These are phyloP conservation scores for human (Homo sapiens) DNA, from an alignment of 2,113 vertebrate species.

Conservation along the genomic window DNA sequence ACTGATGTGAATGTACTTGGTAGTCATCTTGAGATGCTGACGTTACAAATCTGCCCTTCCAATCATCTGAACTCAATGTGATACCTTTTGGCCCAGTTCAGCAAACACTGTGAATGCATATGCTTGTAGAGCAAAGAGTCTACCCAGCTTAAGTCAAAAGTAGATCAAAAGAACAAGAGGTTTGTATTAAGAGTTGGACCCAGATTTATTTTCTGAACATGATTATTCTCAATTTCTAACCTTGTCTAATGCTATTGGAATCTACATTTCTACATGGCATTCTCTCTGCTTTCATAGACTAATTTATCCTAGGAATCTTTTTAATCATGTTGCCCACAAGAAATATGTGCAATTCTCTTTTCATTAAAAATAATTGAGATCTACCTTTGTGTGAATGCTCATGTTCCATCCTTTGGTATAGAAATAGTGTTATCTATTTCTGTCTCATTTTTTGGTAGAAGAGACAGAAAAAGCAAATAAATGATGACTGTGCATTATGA, in stretches of 20 bases:
- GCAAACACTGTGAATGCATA: background rate
- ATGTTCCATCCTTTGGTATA: background rate
- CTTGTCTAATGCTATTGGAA: background rate
- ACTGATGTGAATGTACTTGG: slow-evolving; percentile 19
- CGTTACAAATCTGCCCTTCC: slow-evolving; percentile 48
- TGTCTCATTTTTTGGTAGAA: background rate
- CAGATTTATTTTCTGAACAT: background rate
- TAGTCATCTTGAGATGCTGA: slow-evolving; percentile 43
- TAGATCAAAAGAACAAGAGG: slow-evolving; percentile 28
- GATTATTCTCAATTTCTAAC: background rate
- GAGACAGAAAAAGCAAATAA: background rate
- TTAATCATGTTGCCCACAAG: background rate
- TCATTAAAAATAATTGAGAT: slow-evolving; percentile 19
- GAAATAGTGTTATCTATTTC: background rate
- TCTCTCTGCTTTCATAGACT: background rate
- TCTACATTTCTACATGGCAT: background rate
- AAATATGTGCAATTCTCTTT: background rate
- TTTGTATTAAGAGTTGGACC: background rate
- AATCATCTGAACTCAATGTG: background rate
- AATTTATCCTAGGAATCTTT: background rate
- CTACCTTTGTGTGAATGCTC: background rate
- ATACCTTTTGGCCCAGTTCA: slow-evolving; percentile 40
- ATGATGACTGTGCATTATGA: background rate
- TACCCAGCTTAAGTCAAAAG: background rate
- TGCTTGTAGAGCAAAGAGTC: background rate